phyloP scores from a whole-genome alignment of 2,888 invertebrate genomes.

The Erynnis tages region DNA sequence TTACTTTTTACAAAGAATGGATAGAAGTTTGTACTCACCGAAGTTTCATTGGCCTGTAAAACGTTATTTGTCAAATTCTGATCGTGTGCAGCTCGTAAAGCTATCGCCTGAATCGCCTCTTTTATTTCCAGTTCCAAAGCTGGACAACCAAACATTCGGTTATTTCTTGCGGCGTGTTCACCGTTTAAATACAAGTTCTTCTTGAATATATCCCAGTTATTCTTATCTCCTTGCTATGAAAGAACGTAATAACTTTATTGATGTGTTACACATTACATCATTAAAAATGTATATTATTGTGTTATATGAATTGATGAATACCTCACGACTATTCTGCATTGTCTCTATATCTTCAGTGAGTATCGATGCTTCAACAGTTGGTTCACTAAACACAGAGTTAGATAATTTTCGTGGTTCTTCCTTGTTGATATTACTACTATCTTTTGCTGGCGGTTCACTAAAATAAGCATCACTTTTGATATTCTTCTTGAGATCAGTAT shows the following conservation, averaged over 20 bases:
- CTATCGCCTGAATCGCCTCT: slow-evolving; percentile 33
- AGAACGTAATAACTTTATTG: not conserved
- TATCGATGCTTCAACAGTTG: not conserved
- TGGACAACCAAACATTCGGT: slow-evolving; percentile 24
- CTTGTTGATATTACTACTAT: not conserved
- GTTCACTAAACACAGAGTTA: not conserved
- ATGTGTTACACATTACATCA: not conserved
- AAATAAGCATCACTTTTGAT: not conserved
- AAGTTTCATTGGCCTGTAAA: slow-evolving; percentile 29
- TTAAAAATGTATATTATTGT: not conserved
- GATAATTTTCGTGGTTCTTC: not conserved
- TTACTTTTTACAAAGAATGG: not conserved
- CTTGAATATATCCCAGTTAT: slow-evolving; percentile 31
- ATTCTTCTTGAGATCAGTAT: not conserved
- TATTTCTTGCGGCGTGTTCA: not conserved
- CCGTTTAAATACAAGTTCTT: slow-evolving; percentile 36
- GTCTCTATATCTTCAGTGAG: not conserved
- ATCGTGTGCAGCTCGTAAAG: slow-evolving; percentile 30
- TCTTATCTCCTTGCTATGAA: slow-evolving; percentile 1
- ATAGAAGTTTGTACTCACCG: slow-evolving; percentile 33
- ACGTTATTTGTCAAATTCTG: not conserved
- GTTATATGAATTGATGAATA: not conserved
- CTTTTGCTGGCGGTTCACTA: not conserved
- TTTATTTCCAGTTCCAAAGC: slow-evolving; percentile 33
- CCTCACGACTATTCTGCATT: not conserved